Base-by-base conservation (phyloP, 1,140 invertebrate genomes). In the Philotrypesis tridentata region DNA sequence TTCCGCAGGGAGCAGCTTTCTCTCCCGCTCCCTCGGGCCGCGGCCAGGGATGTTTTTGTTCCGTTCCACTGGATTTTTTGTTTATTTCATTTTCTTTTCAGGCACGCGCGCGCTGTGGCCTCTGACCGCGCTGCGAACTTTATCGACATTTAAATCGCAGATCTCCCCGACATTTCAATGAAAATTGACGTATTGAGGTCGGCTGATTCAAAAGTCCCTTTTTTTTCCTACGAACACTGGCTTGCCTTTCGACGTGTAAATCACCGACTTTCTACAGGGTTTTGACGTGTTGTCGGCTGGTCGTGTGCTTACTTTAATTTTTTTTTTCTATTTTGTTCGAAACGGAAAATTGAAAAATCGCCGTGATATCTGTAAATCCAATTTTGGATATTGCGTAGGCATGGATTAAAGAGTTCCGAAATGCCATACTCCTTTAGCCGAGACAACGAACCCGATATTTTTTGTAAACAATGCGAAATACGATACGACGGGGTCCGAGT, bases 101-200 rank as follows among this genome's bases (percentile, higher is more conserved):
- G n/a, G 8, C 27, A 65, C 12, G 61, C 25, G 43, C 14, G 12
- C 12, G 14, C 17, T 14, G 7, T 25, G 23, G 33, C 33, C n/a
- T 27, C 27, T 29, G 12, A 23, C 7, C n/a, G 61, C 61, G 61
- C 61, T 9, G 61, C 67, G 21, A 70, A n/a, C 31, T 70, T 70
- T 33, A 70, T 70, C 67, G 67, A 33, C 67, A 70, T 70, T 70
- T 70, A 70, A 37, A 70, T 70, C 67, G 31, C 67, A 33, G 67
- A 21, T 37, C 27, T 70, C 21, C 31, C 27, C 67, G 27, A 70
- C 67, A 70, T 70, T 37, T 70, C 67, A 70, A 70, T 70, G 67
- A 70, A 33, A 70, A 70, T 37, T 70, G 67, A 70, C 31, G 12
- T 21, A 70, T 70, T 37, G 67, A 33, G 67, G 67, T 70, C 31